Base-by-base conservation (phyloP, 2,113 vertebrate species). In the Gorsachius goisagi region DNA sequence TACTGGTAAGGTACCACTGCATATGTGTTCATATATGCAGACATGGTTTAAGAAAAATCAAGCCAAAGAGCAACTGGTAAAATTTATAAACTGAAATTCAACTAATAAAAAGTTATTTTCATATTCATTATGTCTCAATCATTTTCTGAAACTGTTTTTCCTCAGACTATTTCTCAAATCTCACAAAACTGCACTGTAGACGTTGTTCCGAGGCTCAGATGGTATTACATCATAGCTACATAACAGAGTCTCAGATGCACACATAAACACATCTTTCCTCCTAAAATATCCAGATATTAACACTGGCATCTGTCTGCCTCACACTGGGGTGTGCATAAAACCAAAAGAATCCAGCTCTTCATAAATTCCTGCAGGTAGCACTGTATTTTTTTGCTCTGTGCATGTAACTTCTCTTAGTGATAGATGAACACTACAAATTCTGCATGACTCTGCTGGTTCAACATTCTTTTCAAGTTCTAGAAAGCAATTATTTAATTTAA, bases 31-130 rank as follows among this genome's bases (percentile, higher is more conserved):
- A 53, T 13, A 53, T n/a, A 23, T 8, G 5, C 5, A 74, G 35
- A 33, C 0, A 2, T 5, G 7, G 14, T 8, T 26, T 32, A 59
- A 68, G 52, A 72, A 75, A 75, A 79, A 72, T 9, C 0, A 0
- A 76, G 37, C 14, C 32, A n/a, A 45, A 67, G 37, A 75, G 41
- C 33, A 75, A 32, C 21, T 10, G 14, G 62, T 6, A 41, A 58
- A 39, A 55, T 30, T 11, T 24, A 22, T 19, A 33, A 39, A 39
- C 15, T 15, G 6, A 64, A 74, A 85, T 88, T 35, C 23, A 53
- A 7, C 30, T 23, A 30, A 64, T 18, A 59, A 35, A 85, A 76
- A 64, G 26, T 28, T 12, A 12, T 6, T 5, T 19, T 44, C 24
- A 9, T 11, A 8, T 11, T 88, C 41, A 28, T 33, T 27, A 9